These are phyloP conservation scores for Drosophila bunnanda DNA, from an alignment of 2,888 invertebrate species.

Conservation along the genomic window DNA sequence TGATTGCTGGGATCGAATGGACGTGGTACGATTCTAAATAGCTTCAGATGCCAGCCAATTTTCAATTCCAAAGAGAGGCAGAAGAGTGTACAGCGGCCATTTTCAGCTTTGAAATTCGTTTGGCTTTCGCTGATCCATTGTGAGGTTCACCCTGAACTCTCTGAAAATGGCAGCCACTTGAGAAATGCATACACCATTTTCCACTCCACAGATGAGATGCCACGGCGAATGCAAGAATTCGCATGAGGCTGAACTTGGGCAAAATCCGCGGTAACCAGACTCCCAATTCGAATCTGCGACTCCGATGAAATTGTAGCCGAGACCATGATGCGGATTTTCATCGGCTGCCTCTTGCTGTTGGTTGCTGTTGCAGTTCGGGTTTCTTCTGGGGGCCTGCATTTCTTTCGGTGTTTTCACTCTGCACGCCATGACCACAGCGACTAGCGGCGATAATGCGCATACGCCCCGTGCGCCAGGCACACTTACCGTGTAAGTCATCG, in stretches of 20 bases:
- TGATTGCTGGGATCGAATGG: slow-evolving; percentile 22
- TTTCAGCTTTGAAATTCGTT: background rate
- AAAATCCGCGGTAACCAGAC: slow-evolving; percentile 46
- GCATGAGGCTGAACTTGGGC: slow-evolving; percentile 43
- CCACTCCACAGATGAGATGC: slow-evolving; percentile 37
- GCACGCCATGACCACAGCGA: slow-evolving; percentile 32
- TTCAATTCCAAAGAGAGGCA: slow-evolving; percentile 4
- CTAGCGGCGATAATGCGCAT: slow-evolving; percentile 67
- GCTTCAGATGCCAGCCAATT: background rate
- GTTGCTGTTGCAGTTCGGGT: slow-evolving; percentile 34
- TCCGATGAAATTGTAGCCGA: slow-evolving; percentile 58
- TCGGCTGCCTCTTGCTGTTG: slow-evolving; percentile 16
- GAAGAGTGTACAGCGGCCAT: background rate
- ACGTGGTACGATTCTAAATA: slow-evolving; percentile 1
- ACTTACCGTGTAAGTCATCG: slow-evolving; percentile 71
- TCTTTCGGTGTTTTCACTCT: slow-evolving; percentile 71
- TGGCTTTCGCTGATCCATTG: slow-evolving; percentile 12
- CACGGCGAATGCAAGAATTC: slow-evolving; percentile 64
- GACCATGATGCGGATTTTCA: slow-evolving; percentile 63
- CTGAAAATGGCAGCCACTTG: slow-evolving; percentile 45
- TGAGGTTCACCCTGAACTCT: slow-evolving; percentile 48
- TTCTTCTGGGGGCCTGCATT: slow-evolving; percentile 31
- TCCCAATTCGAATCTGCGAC: slow-evolving; percentile 25
- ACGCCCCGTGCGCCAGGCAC: slow-evolving; percentile 66
- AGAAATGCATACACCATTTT: slow-evolving; percentile 30